Evolutionary conservation across 2,113 vertebrate species (phyloP).

Genomic region (Macquaria australasica): DNA sequence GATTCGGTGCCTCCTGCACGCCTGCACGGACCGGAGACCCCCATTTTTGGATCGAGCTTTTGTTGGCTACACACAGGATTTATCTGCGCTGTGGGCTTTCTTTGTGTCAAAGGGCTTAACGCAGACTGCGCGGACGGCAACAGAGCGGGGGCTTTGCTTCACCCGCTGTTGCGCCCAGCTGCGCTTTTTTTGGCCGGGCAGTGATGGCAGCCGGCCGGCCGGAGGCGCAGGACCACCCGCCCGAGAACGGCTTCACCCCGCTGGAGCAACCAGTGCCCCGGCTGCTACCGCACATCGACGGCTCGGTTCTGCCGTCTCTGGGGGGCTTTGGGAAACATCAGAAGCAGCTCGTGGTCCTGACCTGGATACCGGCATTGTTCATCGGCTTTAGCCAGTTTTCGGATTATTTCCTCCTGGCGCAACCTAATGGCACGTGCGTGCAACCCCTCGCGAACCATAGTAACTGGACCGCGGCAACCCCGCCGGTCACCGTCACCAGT

Average conservation of each 20-base stretch:
- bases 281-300: slow-evolving; percentile 92
- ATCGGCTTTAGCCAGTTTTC: slow-evolving; percentile 98
- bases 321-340: slow-evolving; percentile 93
- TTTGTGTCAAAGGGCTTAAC: slow-evolving; percentile 77
- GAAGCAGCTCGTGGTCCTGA: slow-evolving; percentile 94
- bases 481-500: slow-evolving; percentile 60
- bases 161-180: slow-evolving; percentile 61
- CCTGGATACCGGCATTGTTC: slow-evolving; percentile 96
- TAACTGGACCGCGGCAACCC: slow-evolving; percentile 80
- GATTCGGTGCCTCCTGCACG: slow-evolving; percentile 56
- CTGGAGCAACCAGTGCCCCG: slow-evolving; percentile 76
- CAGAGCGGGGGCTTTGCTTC: slow-evolving; percentile 56
- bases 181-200: slow-evolving; percentile 67
- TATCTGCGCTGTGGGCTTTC: slow-evolving; percentile 53
- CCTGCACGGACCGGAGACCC: slow-evolving; percentile 41
- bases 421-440: slow-evolving; percentile 90
- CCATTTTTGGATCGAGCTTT: slow-evolving; percentile 21
- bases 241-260: slow-evolving; percentile 83
- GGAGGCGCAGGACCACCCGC: slow-evolving; percentile 80
- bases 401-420: slow-evolving; percentile 95
- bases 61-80: slow-evolving; percentile 52
- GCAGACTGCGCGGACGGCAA: slow-evolving; percentile 46
- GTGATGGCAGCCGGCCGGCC: slow-evolving; percentile 82
- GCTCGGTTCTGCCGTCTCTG: slow-evolving; percentile 93
- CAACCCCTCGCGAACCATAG: slow-evolving; percentile 75